Evolutionary conservation across 2,797 vertebrate genomes (phyloP), one percentile per base, ranked within the genome.

Genomic region (Echeneis naucrates): DNA sequence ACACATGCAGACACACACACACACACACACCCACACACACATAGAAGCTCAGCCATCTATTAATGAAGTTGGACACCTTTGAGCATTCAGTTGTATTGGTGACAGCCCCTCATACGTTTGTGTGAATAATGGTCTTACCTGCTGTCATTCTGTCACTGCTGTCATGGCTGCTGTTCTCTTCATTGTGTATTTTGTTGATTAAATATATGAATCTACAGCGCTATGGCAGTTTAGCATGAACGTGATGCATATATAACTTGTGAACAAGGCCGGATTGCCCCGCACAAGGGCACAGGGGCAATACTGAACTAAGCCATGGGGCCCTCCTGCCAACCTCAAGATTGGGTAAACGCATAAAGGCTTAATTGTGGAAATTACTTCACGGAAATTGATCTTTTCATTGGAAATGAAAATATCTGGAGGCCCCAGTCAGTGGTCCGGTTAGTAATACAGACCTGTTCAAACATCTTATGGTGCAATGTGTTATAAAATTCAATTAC

Each of bases 11-110:
- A 40, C 60, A 60, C 37, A 61, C 37, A 47, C 69, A 63, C 67
- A 72, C 14, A 48, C 73, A 77, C 37, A 47, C 69, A 63, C 67
- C 72, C 14, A 48, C 73, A 77, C 68, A 84, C 55, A 78, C 59
- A 67, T 57, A 50, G 2, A 75, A 16, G 65, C 60, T 53, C 51
- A 65, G 42, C 35, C 59, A 55, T 61, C 72, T 35, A 32, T 67
- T 84, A 84, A 89, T 85, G 85, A 86, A 78, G 54, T 72, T 70
- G 77, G 66, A 75, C 84, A 83, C 51, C 66, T 82, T 75, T 90
- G 88, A 89, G 71, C 21, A 24, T 32, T 71, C 30, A 48, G 59
- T 81, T 50, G 58, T 72, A 70, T 77, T 85, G 77, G 63, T 58
- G 71, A 68, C 77, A 78, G 56, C 68, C 65, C 59, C n/a, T 1